These are phyloP conservation scores for Microctenopoma stevenorrisi DNA, from an alignment of 2,797 vertebrate species.

Conservation along the genomic window DNA sequence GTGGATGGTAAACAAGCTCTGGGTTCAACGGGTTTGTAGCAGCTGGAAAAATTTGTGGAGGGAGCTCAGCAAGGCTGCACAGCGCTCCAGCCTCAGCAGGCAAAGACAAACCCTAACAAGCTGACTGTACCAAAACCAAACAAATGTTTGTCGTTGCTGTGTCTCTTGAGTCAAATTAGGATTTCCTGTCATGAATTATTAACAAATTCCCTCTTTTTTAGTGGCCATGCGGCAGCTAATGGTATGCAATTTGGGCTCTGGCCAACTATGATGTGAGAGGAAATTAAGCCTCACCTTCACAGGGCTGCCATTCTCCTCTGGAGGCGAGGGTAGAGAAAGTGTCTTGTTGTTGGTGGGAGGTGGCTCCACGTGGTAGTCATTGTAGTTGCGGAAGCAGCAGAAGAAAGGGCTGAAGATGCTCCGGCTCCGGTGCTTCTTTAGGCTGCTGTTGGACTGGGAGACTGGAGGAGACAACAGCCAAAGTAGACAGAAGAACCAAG, in stretches of 20 bases:
- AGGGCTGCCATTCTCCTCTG: conserved; percentile 94
- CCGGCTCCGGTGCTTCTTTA: conserved; percentile 95
- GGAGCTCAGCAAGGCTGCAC: conserved; percentile 64
- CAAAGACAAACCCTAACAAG: conserved; percentile 67
- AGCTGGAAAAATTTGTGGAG: conserved; percentile 84
- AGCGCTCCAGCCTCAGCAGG: conserved; percentile 55
- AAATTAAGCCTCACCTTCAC: conserved; percentile 88
- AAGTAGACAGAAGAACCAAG: neutral
- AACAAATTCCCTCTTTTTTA: conserved; percentile 28
- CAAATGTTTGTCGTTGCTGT: conserved; percentile 52
- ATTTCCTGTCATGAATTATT: conserved; percentile 24
- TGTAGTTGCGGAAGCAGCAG: conserved; percentile 98
- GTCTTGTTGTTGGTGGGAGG: conserved; percentile 88
- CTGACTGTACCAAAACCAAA: conserved; percentile 59
- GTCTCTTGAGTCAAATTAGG: conserved; percentile 23
- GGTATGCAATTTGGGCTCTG: conserved; percentile 25
- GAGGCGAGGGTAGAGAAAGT: conserved; percentile 87
- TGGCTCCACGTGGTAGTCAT: conserved; percentile 93
- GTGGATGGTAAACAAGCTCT: conserved; percentile 83
- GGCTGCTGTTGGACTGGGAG: conserved; percentile 94
- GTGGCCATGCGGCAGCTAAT: conserved; percentile 24
- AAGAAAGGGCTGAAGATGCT: conserved; percentile 98
- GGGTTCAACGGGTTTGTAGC: conserved; percentile 85
- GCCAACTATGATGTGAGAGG: conserved; percentile 40
- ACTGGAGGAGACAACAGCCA: conserved; percentile 78